Evolutionary conservation across 2,888 invertebrate species (phyloP), one percentile per base, ranked within the genome.

Genomic region (Xestoiulus laeticollis): DNA sequence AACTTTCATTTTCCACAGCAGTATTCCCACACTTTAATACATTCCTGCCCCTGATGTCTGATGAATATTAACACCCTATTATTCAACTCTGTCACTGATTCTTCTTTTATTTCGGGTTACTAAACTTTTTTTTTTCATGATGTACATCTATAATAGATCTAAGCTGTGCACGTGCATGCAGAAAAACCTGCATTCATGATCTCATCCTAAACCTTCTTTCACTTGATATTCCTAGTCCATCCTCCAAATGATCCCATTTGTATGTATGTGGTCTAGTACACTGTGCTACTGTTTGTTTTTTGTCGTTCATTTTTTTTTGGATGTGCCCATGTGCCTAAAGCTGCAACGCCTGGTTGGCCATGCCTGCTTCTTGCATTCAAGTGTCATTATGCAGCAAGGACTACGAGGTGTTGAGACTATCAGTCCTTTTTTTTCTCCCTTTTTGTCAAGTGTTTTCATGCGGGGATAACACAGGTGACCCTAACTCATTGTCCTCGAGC

Each of bases 391-490:
- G 26, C 78, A 14, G 30, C 26, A 48, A 48, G 30, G n/a, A 12
- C 78, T 30, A 3, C 78, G 30, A 78, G 78, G 78, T 78, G 78
- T 78, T 78, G 78, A 78, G 26, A 78, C 78, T 59, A 59, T 59
- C 59, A 78, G 78, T 14, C 78, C 30, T 78, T 78, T 78, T 68
- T 78, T 30, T 78, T 30, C 26, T 26, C 12, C 22, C 0, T 78
- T 78, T 78, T 78, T 78, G 26, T 26, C 26, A 3, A 26, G 68
- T 26, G 26, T 26, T 68, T 68, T 68, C 26, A 78, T 30, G 78
- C 78, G 4, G 30, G 78, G 78, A 78, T 30, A 78, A 78, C 78
- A 78, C 78, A 78, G 78, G 78, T 78, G 78, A 78, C 30, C 78
- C 16, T 8, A 78, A 30, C 78, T 30, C 78, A 78, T 78, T 78